These are phyloP conservation scores for Coleophora flavipennella DNA, from an alignment of 2,888 invertebrate species.

Conservation along the genomic window DNA sequence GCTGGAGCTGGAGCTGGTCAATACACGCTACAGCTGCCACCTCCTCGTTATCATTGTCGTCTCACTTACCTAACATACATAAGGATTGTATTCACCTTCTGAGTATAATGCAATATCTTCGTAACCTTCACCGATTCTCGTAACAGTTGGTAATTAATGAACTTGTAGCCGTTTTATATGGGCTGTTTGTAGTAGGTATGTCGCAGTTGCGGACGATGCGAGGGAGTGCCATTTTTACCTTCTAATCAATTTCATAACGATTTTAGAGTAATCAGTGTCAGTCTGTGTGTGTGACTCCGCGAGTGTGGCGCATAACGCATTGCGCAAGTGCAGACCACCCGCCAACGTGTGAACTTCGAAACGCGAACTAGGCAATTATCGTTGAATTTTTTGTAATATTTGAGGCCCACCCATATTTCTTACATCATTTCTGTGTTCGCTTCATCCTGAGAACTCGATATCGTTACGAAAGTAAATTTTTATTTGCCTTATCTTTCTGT, in stretches of 20 bases:
- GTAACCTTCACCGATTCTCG: slow-evolving; percentile 18
- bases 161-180: slow-evolving; percentile 17
- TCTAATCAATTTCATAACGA: slow-evolving; percentile 28
- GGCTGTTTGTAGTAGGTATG: slow-evolving; percentile 14
- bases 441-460: too few species aligned
- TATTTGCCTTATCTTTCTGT: too few species aligned
- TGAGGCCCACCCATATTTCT: not conserved
- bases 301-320: slow-evolving; percentile 21
- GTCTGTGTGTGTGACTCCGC: slow-evolving; percentile 8
- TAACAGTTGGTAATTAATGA: slow-evolving; percentile 37
- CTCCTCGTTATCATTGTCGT: too few species aligned
- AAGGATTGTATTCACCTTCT: too few species aligned
- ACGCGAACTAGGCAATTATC: too few species aligned
- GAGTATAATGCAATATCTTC: too few species aligned
- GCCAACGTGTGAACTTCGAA: slow-evolving; percentile 17
- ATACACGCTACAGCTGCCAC: too few species aligned
- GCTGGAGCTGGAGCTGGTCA: too few species aligned
- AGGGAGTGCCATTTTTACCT: slow-evolving; percentile 26
- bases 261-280: slow-evolving; percentile 18
- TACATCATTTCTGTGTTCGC: not conserved
- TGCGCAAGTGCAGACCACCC: slow-evolving; percentile 15
- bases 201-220: slow-evolving; percentile 15
- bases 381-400: not conserved
- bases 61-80: too few species aligned
- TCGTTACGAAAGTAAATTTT: too few species aligned